Conservation (phyloP, 2,888 invertebrate species). For the Incurvaria masculella region DNA sequence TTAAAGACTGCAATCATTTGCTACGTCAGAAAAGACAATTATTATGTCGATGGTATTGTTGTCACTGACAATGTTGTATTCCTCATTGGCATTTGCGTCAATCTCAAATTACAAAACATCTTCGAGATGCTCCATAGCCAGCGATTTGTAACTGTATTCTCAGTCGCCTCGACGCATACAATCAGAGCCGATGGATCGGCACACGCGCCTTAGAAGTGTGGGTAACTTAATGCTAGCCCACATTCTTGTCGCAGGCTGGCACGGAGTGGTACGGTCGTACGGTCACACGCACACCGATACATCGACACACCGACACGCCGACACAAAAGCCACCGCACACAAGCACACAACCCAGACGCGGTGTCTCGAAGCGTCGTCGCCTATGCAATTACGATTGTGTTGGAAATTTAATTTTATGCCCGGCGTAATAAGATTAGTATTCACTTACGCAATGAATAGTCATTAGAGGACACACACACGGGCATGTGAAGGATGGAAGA, state of each 20-base stretch:
- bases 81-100: neutral
- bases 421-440: neutral
- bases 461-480: neutral
- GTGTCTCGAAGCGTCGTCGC: too few species aligned
- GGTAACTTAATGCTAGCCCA: neutral
- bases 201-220: neutral
- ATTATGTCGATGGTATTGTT: too few species aligned
- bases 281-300: neutral
- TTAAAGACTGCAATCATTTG: too few species aligned
- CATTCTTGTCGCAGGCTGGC: neutral
- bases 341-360: neutral
- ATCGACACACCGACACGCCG: neutral
- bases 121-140: neutral
- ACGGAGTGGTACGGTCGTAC: neutral
- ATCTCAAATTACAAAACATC: neutral
- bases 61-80: too few species aligned
- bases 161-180: neutral
- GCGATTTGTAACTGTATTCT: neutral
- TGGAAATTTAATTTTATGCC: neutral
- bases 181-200: neutral
- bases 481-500: neutral
- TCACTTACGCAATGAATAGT: neutral
- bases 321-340: neutral
- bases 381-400: neutral
- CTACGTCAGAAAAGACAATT: too few species aligned